These are phyloP conservation scores for Ploceus nigricollis DNA, from an alignment of 2,113 vertebrate genomes.

Conservation along the genomic window DNA sequence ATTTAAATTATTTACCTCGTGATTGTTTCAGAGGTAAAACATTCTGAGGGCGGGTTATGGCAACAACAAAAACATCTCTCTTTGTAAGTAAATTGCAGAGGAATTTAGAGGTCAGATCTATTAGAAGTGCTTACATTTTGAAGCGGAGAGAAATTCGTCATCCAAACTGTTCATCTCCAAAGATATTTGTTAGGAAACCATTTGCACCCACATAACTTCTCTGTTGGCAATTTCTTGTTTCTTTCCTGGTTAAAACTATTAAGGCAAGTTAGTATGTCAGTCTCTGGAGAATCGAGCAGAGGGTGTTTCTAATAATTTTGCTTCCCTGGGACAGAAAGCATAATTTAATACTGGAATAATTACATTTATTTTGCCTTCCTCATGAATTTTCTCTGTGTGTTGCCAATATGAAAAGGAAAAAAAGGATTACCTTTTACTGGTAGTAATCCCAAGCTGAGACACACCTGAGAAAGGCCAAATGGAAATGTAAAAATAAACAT, in stretches of 20 bases:
- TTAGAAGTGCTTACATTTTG: slow-evolving; percentile 39
- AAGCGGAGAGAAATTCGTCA: slow-evolving; percentile 60
- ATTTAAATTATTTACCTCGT: neutral
- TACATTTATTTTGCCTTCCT: neutral
- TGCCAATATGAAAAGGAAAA: neutral
- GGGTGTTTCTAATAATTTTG: neutral
- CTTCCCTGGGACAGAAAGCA: neutral
- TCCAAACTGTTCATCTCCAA: slow-evolving; percentile 32
- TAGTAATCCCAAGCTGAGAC: neutral
- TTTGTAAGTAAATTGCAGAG: slow-evolving; percentile 19
- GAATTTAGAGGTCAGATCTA: neutral
- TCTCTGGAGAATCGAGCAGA: neutral
- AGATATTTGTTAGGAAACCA: slow-evolving; percentile 59
- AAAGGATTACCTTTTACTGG: neutral
- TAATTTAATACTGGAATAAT: neutral
- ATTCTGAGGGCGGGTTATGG: neutral
- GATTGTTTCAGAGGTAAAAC: neutral
- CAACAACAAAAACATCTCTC: neutral
- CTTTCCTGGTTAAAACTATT: neutral
- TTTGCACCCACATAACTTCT: slow-evolving; percentile 54
- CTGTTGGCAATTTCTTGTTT: slow-evolving; percentile 28
- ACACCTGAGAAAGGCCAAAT: neutral
- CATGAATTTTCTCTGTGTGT: neutral
- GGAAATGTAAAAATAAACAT: neutral
- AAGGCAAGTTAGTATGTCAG: neutral